Conservation (phyloP, 2,113 vertebrate species). For the Calonectris borealis region DNA sequence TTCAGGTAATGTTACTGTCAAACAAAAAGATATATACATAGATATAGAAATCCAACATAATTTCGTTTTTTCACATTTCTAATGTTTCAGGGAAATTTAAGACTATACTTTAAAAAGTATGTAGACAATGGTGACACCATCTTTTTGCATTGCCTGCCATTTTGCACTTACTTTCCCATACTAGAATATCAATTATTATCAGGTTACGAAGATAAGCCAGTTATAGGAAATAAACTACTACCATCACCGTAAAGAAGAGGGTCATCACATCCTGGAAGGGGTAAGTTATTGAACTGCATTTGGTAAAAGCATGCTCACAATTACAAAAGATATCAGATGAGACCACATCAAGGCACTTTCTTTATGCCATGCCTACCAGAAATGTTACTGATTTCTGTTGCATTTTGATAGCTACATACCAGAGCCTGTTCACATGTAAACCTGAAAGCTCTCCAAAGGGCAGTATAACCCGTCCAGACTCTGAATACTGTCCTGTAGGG, state of each 20-base stretch:
- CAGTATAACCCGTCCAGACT: background rate
- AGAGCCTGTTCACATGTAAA: background rate
- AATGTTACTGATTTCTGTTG: background rate
- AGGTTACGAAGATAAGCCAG: conserved; percentile 50
- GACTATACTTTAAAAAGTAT: background rate
- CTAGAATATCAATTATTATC: conserved; percentile 63
- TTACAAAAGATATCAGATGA: background rate
- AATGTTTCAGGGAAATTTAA: background rate
- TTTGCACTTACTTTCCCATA: conserved; percentile 23
- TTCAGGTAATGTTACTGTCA: background rate
- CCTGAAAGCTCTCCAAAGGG: background rate
- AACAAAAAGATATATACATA: background rate
- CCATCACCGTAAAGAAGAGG: background rate
- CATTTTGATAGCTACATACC: background rate
- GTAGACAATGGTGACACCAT: background rate
- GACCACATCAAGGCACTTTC: background rate
- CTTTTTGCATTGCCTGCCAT: background rate
- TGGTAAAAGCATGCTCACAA: background rate
- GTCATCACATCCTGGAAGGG: background rate
- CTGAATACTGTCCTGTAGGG: background rate
- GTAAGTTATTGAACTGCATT: conserved; percentile 3
- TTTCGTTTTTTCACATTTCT: background rate
- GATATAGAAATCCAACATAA: background rate
- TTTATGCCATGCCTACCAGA: background rate
- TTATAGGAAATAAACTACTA: conserved; percentile 44